Evolutionary conservation across 2,113 vertebrate species (phyloP).

Genomic region (Nycticebus coucang): DNA sequence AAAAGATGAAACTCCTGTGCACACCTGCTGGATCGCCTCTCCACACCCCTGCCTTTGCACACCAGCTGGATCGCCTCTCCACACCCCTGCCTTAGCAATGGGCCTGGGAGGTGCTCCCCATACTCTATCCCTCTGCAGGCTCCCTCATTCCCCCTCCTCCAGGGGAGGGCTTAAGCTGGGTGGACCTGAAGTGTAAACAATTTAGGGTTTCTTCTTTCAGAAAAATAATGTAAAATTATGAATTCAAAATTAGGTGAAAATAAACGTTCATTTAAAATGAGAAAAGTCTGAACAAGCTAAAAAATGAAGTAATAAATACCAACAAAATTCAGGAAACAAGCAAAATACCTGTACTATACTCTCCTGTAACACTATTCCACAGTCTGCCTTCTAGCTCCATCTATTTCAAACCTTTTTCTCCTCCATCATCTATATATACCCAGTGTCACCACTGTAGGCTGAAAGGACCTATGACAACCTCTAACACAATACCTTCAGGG

Average conservation of each 20-base stretch:
- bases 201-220: neutral
- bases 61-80: fast-evolving
- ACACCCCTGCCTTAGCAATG: neutral
- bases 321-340: neutral
- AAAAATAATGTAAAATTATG: conserved; percentile 22
- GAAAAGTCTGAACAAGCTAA: neutral
- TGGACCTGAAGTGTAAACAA: neutral
- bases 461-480: too few species aligned
- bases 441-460: neutral
- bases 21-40: fast-evolving
- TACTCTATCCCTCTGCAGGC: neutral
- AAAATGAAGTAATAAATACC: neutral
- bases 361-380: neutral
- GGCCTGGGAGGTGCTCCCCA: neutral
- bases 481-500: neutral
- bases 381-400: neutral
- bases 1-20: fast-evolving
- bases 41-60: neutral
- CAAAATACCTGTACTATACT: neutral
- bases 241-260: neutral
- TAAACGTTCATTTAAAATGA: conserved; percentile 4
- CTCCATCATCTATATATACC: neutral
- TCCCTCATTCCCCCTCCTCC: neutral
- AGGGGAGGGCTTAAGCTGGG: neutral
- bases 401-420: neutral